Percentiles rank a stretch among this genome's conserved stretches.
Evolutionary conservation across 2,113 vertebrate genomes (phyloP).

Genomic region (Octodon degus): DNA sequence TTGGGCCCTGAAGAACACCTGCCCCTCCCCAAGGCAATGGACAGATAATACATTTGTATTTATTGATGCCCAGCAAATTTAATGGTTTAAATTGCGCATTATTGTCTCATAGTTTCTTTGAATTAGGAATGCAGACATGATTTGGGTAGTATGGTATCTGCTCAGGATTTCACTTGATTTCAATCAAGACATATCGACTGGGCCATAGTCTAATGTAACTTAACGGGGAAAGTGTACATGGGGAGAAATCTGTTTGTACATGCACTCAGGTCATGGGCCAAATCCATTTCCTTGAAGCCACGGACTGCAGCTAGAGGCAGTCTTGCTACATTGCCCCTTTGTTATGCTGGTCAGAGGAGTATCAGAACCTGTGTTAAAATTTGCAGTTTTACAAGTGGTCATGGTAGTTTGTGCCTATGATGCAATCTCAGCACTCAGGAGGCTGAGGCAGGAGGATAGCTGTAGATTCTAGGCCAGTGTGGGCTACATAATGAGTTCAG

Average conservation of each 20-base stretch:
- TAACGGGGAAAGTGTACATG: background rate
- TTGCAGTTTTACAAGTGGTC: background rate
- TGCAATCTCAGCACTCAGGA: background rate
- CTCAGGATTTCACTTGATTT: background rate
- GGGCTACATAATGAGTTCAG: background rate
- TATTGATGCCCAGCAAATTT: background rate
- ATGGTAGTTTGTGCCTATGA: background rate
- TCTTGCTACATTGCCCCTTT: background rate
- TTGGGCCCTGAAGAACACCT: background rate
- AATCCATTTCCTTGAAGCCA: background rate
- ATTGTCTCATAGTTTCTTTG: background rate
- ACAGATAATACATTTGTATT: background rate
- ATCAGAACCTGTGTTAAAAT: background rate
- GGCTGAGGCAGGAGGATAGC: background rate
- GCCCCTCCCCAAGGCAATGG: background rate
- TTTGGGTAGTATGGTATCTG: background rate
- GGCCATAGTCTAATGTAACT: background rate
- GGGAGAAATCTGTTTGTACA: background rate
- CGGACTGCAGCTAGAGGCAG: background rate
- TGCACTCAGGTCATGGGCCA: background rate
- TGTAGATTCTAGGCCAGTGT: background rate
- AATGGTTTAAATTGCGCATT: background rate
- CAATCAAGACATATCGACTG: background rate
- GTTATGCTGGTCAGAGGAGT: background rate
- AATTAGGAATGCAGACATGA: background rate